Evolutionary conservation across 2,797 vertebrate genomes (phyloP), one percentile per base, ranked within the genome.

Genomic region (Ceyx erithaca): DNA sequence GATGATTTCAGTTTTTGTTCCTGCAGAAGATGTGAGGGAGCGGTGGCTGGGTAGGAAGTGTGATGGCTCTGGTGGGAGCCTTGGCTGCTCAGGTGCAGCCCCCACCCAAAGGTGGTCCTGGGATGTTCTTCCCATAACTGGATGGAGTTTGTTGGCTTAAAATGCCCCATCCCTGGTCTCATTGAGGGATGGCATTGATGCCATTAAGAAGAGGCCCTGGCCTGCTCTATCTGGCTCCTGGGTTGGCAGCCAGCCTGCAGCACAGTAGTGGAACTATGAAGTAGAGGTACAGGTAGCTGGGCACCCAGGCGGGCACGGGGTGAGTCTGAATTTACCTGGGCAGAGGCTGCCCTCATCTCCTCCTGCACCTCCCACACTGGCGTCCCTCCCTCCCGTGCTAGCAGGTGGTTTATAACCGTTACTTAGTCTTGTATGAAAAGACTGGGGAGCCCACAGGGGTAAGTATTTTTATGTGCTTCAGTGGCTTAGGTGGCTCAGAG

Each of bases 111-210:
- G 58, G 31, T 2, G 21, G 10, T 7, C 21, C 26, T 7, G 41
- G 63, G 61, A 25, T 25, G 58, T n/a, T n/a, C n/a, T 3, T 70
- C 37, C 49, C 33, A 0, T 2, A 5, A 5, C 11, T 5, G 79
- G 18, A 7, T n/a, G 66, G 19, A 35, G 11, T 2, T 0, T 2
- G 3, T 13, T 28, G 16, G 68, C n/a, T 46, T 59, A 2, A 40
- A 64, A 4, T 0, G 10, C 28, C 2, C 9, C 2, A 2, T 59
- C 9, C 61, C 23, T 3, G 1, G 6, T 4, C 28, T 30, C 8
- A 0, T 28, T 3, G 26, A 3, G 61, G 35, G 4, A 5, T 25
- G 45, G 41, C 9, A 2, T 8, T 3, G 5, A 0, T 20, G 0
- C 17, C 3, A 8, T 13, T 8, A 54, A 33, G 77, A 33, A 41